phyloP scores from a whole-genome alignment of 2,888 invertebrate genomes.

The Chloroclystis v-ata region DNA sequence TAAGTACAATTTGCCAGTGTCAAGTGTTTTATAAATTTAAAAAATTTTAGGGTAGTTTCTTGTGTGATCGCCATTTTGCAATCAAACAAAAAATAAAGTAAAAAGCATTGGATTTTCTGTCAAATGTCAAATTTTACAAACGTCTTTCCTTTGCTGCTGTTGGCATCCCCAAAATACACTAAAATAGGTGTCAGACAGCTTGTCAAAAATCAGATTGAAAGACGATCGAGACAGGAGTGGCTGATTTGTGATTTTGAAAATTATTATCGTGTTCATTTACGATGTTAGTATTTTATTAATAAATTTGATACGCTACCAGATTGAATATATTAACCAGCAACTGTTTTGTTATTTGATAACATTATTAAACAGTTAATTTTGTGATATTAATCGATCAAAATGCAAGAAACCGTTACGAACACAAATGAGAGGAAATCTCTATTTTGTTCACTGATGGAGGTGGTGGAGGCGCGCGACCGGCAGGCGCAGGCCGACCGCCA shows the following conservation, averaged over 20 bases:
- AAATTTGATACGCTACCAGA: conserved; percentile 1
- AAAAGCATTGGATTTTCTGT: no score
- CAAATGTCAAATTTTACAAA: no score
- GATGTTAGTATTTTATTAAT: not conserved
- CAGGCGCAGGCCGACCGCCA: conserved; percentile 60
- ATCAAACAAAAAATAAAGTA: no score
- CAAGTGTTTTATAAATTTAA: no score
- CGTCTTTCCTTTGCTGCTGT: not conserved
- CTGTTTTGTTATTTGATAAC: not conserved
- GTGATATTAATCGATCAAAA: conserved; percentile 42
- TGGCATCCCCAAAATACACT: not conserved
- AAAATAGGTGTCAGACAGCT: conserved; percentile 25
- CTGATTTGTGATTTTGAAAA: conserved; percentile 53
- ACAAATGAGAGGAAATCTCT: conserved; percentile 64
- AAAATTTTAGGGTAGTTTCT: no score
- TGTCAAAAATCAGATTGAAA: conserved; percentile 21
- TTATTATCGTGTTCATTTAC: conserved; percentile 46
- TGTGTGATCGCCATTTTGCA: no score
- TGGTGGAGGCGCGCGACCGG: conserved; percentile 60
- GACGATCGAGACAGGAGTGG: conserved; percentile 22
- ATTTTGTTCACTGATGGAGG: conserved; percentile 65
- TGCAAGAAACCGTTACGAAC: conserved; percentile 75
- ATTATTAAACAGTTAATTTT: conserved; percentile 9
- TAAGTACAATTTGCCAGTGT: no score
- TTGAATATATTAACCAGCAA: not conserved